A percentile compares a stretch with the other conserved stretches of the same genome.
Evolutionary conservation across 2,797 vertebrate species (phyloP).

Genomic region (Lithobates pipiens): DNA sequence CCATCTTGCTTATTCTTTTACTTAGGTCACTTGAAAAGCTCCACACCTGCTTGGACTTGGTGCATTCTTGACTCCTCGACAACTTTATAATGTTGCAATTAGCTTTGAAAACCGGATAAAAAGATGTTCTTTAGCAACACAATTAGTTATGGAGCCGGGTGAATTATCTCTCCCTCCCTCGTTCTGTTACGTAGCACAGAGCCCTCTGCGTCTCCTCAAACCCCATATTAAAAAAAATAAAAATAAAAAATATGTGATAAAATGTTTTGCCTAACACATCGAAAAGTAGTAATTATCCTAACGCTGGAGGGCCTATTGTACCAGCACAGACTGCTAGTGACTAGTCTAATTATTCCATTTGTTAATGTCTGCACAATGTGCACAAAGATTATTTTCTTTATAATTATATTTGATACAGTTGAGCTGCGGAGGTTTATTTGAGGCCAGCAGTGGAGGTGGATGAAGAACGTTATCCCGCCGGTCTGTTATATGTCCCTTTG

Average conservation of each 20-base stretch:
- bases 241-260: background rate
- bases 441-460: constrained; percentile 21
- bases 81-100: background rate
- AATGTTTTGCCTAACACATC: background rate
- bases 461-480: background rate
- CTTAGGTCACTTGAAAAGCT: background rate
- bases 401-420: constrained; percentile 12
- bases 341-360: constrained; percentile 18
- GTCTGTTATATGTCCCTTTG: too few relatives aligned
- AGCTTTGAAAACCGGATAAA: background rate
- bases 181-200: background rate
- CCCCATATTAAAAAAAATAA: constrained; percentile 7
- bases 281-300: background rate
- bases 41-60: background rate
- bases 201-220: constrained; percentile 7
- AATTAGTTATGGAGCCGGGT: background rate
- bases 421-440: constrained; percentile 1
- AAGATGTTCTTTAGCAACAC: background rate
- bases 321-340: background rate
- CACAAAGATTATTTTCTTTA: background rate
- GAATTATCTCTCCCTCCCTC: constrained; percentile 3
- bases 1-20: background rate
- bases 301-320: constrained; percentile 18
- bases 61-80: background rate
- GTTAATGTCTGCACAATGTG: constrained; percentile 28